Evolutionary conservation across 2,888 invertebrate species (phyloP), one percentile per base, ranked within the genome.

Genomic region (Eledona agricola): DNA sequence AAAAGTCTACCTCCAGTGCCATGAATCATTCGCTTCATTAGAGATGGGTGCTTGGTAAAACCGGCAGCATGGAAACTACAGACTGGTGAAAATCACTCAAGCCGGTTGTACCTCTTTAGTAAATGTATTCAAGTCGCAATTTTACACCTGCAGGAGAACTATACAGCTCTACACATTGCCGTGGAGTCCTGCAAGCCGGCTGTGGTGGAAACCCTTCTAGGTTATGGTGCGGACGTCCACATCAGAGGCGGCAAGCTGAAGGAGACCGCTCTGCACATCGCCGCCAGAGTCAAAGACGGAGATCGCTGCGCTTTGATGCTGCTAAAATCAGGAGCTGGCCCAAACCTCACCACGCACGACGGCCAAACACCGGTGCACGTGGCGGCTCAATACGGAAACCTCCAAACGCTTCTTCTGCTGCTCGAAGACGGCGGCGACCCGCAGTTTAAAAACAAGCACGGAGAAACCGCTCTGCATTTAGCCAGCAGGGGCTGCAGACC

Each of bases 311-410:
- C 96, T 2, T 83, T 97, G 63, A 97, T 99, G 96, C 79, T 99
- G 57, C 80, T 99, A 20, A 99, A 99, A 77, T 96, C 96, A 1
- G 99, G 99, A 0, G 98, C 98, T 4, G 92, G 95, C 52, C 94
- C 97, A 1, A 98, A 99, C 78, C 85, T 96, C 55, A 87, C 89
- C 1, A 96, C 96, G 51, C 93, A 95, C 74, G 96, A 97, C 75
- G 96, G 97, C 1, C 93, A 96, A 79, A 97, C 97, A 1, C 95
- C 98, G 0, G 89, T 98, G 2, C 99, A 99, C 72, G 94, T 98
- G 9, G 95, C 98, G 0, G 93, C 97, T 0, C 86, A 91, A 63
- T 87, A 90, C 68, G 99, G 98, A 0, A 96, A 96, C 75, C 79
- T 95, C 38, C 85, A 88, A 42, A 93, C 96, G 3, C 81, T 96